Evolutionary conservation across 2,797 vertebrate genomes (phyloP), one percentile per base, ranked within the genome.

Genomic region (Alfaro cultratus): DNA sequence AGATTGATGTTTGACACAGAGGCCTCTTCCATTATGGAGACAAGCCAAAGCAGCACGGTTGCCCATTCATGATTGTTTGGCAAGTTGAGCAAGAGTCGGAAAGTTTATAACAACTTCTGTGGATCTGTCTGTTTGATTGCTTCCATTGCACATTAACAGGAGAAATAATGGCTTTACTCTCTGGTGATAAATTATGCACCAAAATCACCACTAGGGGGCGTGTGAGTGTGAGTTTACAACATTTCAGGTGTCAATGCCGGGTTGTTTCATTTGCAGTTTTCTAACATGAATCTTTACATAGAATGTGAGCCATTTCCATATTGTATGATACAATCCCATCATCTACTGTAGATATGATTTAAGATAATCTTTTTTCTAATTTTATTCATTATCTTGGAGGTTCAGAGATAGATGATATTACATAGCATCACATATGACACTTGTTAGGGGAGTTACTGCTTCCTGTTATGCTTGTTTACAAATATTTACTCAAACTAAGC

Each of bases 1-100:
- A 85, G 86, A 87, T 75, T 91, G 86, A 89, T 80, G 75, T 85
- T 89, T 88, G 85, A 80, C 83, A 83, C 34, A 55, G 36, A 60
- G 31, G 74, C 75, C 78, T 73, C 39, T 68, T 82, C 73, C 73
- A 57, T 62, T 46, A 47, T 55, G 71, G 34, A 82, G 77, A 41
- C 0, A 16, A 77, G 79, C 81, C 87, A 86, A 82, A 45, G 43
- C 10, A 49, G 2, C 34, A 45, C 49, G 75, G 81, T 75, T 79
- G 41, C 75, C 68, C 74, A 72, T 53, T 91, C 62, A 80, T 80
- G 31, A 87, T 84, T 81, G 76, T 80, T 82, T 88, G 78, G 76
- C 64, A 84, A 87, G 77, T 86, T 77, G 81, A 79, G 73, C 39
- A 67, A 49, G 39, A 71, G 68, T 8, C 67, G 77, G 43, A 31